These are phyloP conservation scores for Sorex araneus DNA, from an alignment of 2,113 vertebrate genomes.

Conservation along the genomic window DNA sequence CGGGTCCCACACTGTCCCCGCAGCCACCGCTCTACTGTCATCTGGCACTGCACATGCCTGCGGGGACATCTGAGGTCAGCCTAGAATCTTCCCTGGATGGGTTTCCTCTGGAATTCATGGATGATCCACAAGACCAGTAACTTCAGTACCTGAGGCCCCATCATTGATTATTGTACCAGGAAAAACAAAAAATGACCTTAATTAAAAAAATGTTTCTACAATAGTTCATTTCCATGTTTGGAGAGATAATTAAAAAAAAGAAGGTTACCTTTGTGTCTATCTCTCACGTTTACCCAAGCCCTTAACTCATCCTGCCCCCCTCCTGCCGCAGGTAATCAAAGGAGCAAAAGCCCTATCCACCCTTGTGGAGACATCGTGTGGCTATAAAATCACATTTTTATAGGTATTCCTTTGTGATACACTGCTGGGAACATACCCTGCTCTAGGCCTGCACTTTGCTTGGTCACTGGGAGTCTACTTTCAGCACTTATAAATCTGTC, in stretches of 20 bases:
- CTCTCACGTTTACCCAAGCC: not conserved
- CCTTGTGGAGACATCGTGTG: not conserved
- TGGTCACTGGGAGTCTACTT: not conserved
- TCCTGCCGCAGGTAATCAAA: not conserved
- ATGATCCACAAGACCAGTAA: not conserved
- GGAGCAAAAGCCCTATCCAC: not conserved
- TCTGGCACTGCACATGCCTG: not conserved
- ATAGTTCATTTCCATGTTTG: not conserved
- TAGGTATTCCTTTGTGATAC: not conserved
- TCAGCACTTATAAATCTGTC: not conserved
- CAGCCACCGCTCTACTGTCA: not conserved
- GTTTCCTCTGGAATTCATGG: not conserved
- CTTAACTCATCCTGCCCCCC: not conserved
- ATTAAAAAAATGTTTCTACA: not conserved
- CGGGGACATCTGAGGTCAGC: not conserved
- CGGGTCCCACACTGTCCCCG: not conserved
- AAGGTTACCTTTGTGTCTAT: not conserved
- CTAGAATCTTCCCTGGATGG: not conserved
- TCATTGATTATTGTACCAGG: not conserved
- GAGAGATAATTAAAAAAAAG: not conserved
- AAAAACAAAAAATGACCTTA: not conserved
- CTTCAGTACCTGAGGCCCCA: constrained; percentile 2
- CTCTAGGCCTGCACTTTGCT: not conserved
- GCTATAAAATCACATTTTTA: not conserved
- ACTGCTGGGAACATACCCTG: not conserved